Conservation (phyloP, 2,797 vertebrate species). For the Hafferia zeledoni region DNA sequence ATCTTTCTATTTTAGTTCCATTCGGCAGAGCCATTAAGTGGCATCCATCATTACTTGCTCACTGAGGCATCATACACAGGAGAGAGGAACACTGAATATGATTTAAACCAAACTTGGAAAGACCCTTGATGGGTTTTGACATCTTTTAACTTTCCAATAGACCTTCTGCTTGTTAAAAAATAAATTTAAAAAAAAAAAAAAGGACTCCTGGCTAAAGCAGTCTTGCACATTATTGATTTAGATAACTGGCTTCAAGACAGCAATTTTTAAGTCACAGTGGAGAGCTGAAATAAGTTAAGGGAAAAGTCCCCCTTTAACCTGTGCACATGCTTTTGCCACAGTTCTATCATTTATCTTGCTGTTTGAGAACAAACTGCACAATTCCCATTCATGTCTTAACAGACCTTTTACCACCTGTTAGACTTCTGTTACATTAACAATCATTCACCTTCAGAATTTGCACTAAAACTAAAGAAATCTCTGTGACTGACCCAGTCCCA, state of each 20-base stretch:
- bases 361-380: neutral
- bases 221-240: neutral
- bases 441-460: neutral
- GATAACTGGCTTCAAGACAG: neutral
- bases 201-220: neutral
- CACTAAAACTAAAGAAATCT: neutral
- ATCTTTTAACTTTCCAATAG: neutral
- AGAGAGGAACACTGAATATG: neutral
- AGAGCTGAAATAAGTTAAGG: neutral
- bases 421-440: neutral
- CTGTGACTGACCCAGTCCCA: neutral
- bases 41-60: constrained; percentile 15
- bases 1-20: neutral
- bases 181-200: neutral
- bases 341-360: neutral
- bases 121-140: neutral
- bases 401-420: neutral
- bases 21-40: neutral
- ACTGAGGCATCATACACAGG: neutral
- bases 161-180: neutral
- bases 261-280: neutral
- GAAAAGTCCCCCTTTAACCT: neutral
- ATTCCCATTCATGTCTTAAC: neutral
- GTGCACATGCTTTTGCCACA: neutral
- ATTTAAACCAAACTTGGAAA: neutral